Base-by-base conservation (phyloP, 2,113 vertebrate genomes). In the Sorex araneus region DNA sequence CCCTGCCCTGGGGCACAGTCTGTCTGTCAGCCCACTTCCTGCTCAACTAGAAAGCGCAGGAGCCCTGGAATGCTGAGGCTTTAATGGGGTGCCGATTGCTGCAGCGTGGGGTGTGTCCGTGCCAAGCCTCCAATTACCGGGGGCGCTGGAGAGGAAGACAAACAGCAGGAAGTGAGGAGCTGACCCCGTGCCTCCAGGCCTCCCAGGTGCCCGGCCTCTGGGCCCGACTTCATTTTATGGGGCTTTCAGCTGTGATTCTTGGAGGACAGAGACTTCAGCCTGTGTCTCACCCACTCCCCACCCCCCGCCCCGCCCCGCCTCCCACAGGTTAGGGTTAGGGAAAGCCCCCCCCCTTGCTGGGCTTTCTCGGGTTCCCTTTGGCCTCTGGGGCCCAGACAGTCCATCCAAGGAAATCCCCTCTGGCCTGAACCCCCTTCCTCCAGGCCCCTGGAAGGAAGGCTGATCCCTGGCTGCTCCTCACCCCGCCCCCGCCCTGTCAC, bases 1-100 rank as follows among this genome's bases (percentile, higher is more conserved):
- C 89, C 93, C 80, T 85, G 32, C 78, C 95, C 84, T 74, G 1
- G 57, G 88, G 90, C n/a, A 47, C n/a, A 23, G 36, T 83, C 94
- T 67, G 80, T 73, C 4, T 28, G 45, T 74, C 50, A 63, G 78
- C 36, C 75, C 6, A 40, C 32, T 67, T 94, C 79, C 88, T 23
- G 87, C 66, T 83, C 13, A 50, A 70, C 63, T 77, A 50, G 73
- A 76, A 82, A 89, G 71, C 18, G 0, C 3, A 47, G 73, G 71
- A 75, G 54, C 43, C 70, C 19, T 13, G 77, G 77, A 64, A 75
- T 18, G n/a, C 76, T 9, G 77, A 66, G 77, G 77, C 54, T 43
- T 85, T 89, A 85, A 81, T 57, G 70, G 85, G 43, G 71, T 71
- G 32, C 43, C 40, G 40, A 40, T 40, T 40, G 40, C 36, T 18